Percentiles rank a stretch among this genome's conserved stretches.
These are phyloP conservation scores for Ictidomys tridecemlineatus DNA, from an alignment of 2,113 vertebrate genomes.

Conservation along the genomic window DNA sequence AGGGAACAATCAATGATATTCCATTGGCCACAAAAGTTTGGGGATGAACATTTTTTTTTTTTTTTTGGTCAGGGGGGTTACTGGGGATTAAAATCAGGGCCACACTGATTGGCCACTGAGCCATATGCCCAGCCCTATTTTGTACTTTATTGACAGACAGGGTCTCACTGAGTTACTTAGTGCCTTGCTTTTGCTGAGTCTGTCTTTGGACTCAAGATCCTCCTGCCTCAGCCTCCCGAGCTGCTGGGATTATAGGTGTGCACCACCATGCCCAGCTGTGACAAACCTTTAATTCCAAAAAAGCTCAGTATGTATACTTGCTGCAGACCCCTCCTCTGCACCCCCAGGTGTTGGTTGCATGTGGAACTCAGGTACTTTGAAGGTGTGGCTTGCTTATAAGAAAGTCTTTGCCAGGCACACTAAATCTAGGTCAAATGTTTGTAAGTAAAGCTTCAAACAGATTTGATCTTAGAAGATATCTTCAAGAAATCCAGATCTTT, in stretches of 20 bases:
- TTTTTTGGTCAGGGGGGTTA: no score
- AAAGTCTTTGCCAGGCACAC: not conserved
- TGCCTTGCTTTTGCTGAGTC: no score
- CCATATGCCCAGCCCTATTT: no score
- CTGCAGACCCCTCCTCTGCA: not conserved
- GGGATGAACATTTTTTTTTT: not conserved
- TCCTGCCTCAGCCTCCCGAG: no score
- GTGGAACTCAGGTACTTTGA: not conserved
- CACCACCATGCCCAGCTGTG: no score
- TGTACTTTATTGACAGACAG: no score
- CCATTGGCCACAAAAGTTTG: not conserved
- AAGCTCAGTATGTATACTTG: not conserved
- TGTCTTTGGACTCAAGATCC: no score
- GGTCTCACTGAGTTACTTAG: no score
- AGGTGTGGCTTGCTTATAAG: not conserved
- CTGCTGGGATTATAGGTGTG: no score
- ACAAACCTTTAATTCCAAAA: not conserved
- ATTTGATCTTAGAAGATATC: not conserved
- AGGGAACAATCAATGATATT: not conserved
- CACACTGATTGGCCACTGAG: no score
- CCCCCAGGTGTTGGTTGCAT: not conserved
- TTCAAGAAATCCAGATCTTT: not conserved
- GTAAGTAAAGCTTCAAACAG: not conserved
- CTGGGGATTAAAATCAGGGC: no score
- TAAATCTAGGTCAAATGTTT: conserved; percentile 6